Percentiles rank a stretch among this genome's conserved stretches.
These are phyloP conservation scores for Pseudomyrmex gracilis DNA, from an alignment of 1,140 invertebrate species.

Conservation along the genomic window DNA sequence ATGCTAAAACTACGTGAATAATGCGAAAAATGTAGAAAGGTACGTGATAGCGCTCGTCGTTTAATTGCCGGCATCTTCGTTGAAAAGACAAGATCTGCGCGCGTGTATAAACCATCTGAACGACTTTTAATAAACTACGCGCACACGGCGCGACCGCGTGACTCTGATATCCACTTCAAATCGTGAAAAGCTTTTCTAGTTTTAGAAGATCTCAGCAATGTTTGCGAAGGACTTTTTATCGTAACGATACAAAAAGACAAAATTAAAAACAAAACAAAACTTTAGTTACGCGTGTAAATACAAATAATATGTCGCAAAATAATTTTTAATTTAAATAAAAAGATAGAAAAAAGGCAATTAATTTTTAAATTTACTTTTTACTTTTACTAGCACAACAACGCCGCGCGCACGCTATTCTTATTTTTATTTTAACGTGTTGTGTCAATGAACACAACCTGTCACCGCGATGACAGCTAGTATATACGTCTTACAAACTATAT, in stretches of 20 bases:
- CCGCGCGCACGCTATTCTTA: too few species aligned
- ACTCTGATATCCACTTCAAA: not conserved
- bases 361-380: too few species aligned
- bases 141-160: not conserved
- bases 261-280: not conserved
- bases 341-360: too few species aligned
- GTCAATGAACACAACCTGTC: too few species aligned
- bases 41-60: not conserved
- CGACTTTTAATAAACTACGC: constrained; percentile 17
- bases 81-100: not conserved
- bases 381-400: too few species aligned
- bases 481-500: too few species aligned
- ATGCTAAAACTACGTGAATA: constrained; percentile 17
- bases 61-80: constrained; percentile 15
- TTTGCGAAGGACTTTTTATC: not conserved
- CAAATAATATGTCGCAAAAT: too few species aligned
- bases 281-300: too few species aligned
- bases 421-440: too few species aligned
- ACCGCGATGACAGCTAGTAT: too few species aligned
- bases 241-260: not conserved
- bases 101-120: not conserved
- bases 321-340: too few species aligned
- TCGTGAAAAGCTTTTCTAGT: not conserved
- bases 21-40: constrained; percentile 30
- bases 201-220: not conserved